phyloP scores from a whole-genome alignment of 2,797 vertebrate genomes.

The Staurois parvus region DNA sequence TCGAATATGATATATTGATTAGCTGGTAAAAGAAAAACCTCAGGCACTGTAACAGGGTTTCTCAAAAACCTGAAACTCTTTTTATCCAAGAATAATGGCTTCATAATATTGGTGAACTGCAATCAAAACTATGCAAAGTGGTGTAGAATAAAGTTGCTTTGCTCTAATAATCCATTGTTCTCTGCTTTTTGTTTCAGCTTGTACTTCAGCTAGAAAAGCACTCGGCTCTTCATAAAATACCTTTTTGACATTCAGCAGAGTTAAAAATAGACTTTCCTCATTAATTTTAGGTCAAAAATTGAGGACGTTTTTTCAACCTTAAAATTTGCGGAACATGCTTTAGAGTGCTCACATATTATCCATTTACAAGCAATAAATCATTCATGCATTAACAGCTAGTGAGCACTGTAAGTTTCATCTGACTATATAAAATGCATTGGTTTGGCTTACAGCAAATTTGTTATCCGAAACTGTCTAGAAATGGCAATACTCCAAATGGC shows the following conservation, averaged over 20 bases:
- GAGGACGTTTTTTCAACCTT: not conserved
- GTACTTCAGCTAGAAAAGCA: not conserved
- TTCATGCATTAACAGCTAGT: not conserved
- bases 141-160: too few relatives aligned
- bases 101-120: too few relatives aligned
- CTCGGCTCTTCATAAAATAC: not conserved
- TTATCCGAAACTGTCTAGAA: not conserved
- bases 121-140: too few relatives aligned
- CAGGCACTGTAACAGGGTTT: too few relatives aligned
- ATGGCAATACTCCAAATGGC: constrained; percentile 17
- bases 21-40: too few relatives aligned
- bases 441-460: not conserved
- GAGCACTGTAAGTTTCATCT: not conserved
- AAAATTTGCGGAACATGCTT: not conserved
- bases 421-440: not conserved
- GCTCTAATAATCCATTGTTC: too few relatives aligned
- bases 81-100: too few relatives aligned
- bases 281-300: not conserved
- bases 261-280: not conserved
- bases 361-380: constrained; percentile 31
- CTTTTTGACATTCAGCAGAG: not conserved
- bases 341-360: constrained; percentile 7
- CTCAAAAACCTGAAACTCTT: too few relatives aligned
- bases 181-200: not conserved
- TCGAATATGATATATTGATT: too few relatives aligned